Evolutionary conservation across 2,113 vertebrate species (phyloP).

Genomic region (Argyrosomus japonicus): DNA sequence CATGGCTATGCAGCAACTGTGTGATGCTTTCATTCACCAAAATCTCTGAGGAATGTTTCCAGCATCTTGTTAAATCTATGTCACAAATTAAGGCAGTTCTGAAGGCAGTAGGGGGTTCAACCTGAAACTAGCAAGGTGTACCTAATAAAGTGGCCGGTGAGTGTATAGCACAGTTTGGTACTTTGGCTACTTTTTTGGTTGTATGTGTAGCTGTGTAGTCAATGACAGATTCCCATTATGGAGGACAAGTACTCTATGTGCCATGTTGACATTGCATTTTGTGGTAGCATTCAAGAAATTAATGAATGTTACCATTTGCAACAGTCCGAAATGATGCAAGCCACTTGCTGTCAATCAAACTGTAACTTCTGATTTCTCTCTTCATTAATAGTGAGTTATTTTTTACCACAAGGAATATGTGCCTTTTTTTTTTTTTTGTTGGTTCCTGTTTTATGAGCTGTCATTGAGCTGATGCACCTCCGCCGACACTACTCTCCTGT

Average conservation of each 20-base stretch:
- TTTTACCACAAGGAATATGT: not conserved
- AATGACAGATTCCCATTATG: not conserved
- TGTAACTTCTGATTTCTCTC: constrained; percentile 9
- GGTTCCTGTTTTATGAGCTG: constrained; percentile 17
- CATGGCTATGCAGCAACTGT: too few relatives aligned
- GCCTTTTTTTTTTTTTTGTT: not conserved
- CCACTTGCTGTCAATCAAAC: not conserved
- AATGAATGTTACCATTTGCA: not conserved
- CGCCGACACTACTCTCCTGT: not conserved
- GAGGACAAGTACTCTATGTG: not conserved
- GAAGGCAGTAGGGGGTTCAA: too few relatives aligned
- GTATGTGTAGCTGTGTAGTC: not conserved
- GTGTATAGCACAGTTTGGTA: not conserved
- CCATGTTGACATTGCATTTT: not conserved
- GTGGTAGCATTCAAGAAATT: constrained; percentile 2
- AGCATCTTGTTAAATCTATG: too few relatives aligned
- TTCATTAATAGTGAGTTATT: not conserved
- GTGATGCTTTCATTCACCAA: too few relatives aligned
- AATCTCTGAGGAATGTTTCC: too few relatives aligned
- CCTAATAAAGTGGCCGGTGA: too few relatives aligned
- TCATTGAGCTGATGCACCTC: constrained; percentile 3
- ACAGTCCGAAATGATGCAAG: constrained; percentile 3
- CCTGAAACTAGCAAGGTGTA: too few relatives aligned
- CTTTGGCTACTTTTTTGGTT: not conserved
- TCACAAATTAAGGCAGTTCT: too few relatives aligned